These are phyloP conservation scores for Ornithorhynchus anatinus DNA, from an alignment of 2,113 vertebrate genomes.

Conservation along the genomic window DNA sequence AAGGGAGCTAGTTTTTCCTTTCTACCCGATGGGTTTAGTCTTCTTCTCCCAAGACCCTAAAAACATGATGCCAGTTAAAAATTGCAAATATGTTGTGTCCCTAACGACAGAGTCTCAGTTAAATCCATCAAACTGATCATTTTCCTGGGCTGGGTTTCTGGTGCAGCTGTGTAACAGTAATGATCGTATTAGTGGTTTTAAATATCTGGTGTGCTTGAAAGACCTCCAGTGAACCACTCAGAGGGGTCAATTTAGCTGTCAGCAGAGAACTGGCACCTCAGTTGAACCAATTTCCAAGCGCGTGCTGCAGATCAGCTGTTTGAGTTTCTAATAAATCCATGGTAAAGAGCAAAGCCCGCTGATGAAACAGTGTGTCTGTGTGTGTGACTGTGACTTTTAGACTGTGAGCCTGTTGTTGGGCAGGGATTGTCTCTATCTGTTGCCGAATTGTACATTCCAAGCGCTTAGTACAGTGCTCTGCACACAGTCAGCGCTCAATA, in stretches of 20 bases:
- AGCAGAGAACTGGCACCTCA: background rate
- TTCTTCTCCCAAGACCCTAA: too few relatives aligned
- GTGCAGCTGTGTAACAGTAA: accelerated
- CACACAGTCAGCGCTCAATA: too few relatives aligned
- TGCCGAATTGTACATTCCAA: too few relatives aligned
- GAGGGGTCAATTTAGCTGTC: background rate
- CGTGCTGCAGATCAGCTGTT: background rate
- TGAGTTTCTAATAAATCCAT: background rate
- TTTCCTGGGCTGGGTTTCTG: accelerated
- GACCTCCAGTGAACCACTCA: background rate
- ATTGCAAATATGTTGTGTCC: background rate
- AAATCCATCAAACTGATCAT: background rate
- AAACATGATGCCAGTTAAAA: background rate
- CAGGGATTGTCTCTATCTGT: too few relatives aligned
- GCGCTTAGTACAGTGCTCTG: too few relatives aligned
- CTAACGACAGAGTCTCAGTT: background rate
- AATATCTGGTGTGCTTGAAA: background rate
- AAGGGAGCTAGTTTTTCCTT: too few relatives aligned
- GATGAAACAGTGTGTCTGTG: background rate
- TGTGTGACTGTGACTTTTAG: too few relatives aligned
- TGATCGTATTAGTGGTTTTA: background rate
- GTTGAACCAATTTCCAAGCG: background rate
- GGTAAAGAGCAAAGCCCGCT: background rate
- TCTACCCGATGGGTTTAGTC: too few relatives aligned
- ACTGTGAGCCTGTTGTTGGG: too few relatives aligned